Conservation (phyloP, 1,140 invertebrate species). For the Pseudomyrmex concolor region DNA sequence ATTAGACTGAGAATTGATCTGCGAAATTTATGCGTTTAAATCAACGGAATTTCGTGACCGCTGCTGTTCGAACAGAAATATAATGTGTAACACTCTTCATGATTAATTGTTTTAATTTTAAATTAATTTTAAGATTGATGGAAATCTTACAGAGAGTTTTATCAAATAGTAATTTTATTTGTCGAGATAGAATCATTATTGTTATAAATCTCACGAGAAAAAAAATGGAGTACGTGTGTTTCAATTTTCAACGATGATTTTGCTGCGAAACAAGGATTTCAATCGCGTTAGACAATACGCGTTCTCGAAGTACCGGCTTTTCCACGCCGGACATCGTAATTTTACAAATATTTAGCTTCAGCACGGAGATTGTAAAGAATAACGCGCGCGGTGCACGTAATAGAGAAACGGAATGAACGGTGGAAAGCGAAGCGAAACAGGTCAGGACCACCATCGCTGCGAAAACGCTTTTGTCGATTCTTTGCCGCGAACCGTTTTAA, state of each 20-base stretch:
- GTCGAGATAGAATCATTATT: too few species aligned
- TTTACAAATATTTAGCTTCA: conserved; percentile 57
- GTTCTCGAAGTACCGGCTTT: conserved; percentile 27
- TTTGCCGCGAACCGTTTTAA: conserved; percentile 6
- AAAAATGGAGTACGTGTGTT: too few species aligned
- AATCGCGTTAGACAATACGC: conserved; percentile 7
- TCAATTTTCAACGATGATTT: background rate
- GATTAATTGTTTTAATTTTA: background rate
- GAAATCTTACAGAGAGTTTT: background rate
- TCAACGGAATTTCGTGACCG: too few species aligned
- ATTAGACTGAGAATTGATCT: background rate
- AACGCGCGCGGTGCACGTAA: conserved; percentile 24
- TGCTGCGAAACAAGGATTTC: background rate
- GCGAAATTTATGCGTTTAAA: background rate
- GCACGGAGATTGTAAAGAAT: conserved; percentile 47
- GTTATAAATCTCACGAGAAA: too few species aligned
- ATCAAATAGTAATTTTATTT: too few species aligned
- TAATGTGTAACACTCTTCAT: too few species aligned
- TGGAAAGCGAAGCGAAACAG: conserved; percentile 43
- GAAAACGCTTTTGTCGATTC: conserved; percentile 43
- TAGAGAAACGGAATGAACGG: conserved; percentile 49
- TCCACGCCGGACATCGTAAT: conserved; percentile 30
- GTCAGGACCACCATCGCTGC: conserved; percentile 34
- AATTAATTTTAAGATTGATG: background rate
- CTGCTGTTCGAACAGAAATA: background rate